These are phyloP conservation scores for Agrochola macilenta DNA, from an alignment of 2,888 invertebrate species.

Conservation along the genomic window DNA sequence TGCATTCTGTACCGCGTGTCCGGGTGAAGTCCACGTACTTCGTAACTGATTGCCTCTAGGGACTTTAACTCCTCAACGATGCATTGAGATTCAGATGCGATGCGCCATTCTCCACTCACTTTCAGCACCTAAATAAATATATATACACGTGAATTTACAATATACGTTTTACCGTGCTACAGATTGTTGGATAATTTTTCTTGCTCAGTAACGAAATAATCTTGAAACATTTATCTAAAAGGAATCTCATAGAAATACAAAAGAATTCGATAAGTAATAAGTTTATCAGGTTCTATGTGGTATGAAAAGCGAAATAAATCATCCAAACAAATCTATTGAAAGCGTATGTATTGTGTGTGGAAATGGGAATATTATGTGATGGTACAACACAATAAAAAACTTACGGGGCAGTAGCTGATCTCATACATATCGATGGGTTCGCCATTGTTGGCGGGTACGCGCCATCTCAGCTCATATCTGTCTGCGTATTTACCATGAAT, in stretches of 20 bases:
- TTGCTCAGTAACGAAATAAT: constrained; percentile 16
- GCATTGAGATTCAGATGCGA: constrained; percentile 90
- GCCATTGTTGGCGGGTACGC: constrained; percentile 96
- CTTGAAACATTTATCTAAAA: constrained; percentile 25
- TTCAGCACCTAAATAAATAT: constrained; percentile 90
- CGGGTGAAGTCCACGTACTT: constrained; percentile 93
- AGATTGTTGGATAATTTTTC: constrained; percentile 8
- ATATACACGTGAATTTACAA: constrained; percentile 13
- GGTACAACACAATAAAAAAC: constrained; percentile 65
- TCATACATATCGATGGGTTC: constrained; percentile 96
- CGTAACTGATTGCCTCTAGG: constrained; percentile 91
- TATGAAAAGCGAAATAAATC: constrained; percentile 69
- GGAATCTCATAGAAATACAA: constrained; percentile 19
- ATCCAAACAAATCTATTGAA: constrained; percentile 80
- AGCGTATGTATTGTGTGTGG: constrained; percentile 57
- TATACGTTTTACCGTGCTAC: not conserved
- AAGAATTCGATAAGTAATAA: constrained; percentile 47
- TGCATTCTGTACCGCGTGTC: constrained; percentile 96
- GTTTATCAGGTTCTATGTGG: constrained; percentile 47
- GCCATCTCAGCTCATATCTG: constrained; percentile 96
- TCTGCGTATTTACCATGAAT: constrained; percentile 92
- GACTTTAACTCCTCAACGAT: constrained; percentile 91
- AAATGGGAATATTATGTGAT: constrained; percentile 54
- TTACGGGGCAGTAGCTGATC: constrained; percentile 95
- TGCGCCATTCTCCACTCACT: constrained; percentile 92